A percentile compares a stretch with the other conserved stretches of the same genome.
phyloP scores from a whole-genome alignment of 2,888 invertebrate genomes.

The Calameuta filiformis region DNA sequence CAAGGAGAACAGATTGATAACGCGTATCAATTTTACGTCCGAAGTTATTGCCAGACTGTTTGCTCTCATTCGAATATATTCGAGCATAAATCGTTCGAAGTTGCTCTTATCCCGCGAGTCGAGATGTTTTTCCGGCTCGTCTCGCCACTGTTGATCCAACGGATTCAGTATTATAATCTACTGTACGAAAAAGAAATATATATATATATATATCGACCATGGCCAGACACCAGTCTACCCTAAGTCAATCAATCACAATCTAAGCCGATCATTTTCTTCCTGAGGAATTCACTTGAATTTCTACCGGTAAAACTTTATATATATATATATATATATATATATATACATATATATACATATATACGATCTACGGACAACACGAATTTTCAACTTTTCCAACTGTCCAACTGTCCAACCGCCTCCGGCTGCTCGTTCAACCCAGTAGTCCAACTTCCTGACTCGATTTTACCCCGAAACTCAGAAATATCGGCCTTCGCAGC shows the following conservation, averaged over 20 bases:
- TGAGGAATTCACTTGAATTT: neutral
- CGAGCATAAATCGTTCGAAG: slow-evolving; percentile 43
- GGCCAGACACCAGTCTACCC: neutral
- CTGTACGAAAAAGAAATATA: neutral
- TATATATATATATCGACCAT: neutral
- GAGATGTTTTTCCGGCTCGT: slow-evolving; percentile 33
- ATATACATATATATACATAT: neutral
- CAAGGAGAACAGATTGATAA: slow-evolving; percentile 24
- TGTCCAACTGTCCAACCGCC: too few species aligned
- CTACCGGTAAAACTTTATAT: neutral
- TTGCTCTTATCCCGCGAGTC: slow-evolving; percentile 8
- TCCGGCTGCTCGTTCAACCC: too few species aligned
- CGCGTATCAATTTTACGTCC: slow-evolving; percentile 50
- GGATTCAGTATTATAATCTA: slow-evolving; percentile 8
- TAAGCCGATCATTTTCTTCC: slow-evolving; percentile 2
- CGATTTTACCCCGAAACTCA: too few species aligned
- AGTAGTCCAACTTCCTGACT: too few species aligned
- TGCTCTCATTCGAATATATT: slow-evolving; percentile 51
- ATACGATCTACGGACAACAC: too few species aligned
- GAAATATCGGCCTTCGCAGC: too few species aligned
- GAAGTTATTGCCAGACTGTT: slow-evolving; percentile 54
- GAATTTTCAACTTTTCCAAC: too few species aligned
- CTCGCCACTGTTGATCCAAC: slow-evolving; percentile 20
- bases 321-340: neutral
- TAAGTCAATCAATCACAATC: slow-evolving; percentile 17